Percentiles rank a stretch among this genome's conserved stretches.
phyloP scores from a whole-genome alignment of 1,140 invertebrate species.

The Pachypsylla venusta region DNA sequence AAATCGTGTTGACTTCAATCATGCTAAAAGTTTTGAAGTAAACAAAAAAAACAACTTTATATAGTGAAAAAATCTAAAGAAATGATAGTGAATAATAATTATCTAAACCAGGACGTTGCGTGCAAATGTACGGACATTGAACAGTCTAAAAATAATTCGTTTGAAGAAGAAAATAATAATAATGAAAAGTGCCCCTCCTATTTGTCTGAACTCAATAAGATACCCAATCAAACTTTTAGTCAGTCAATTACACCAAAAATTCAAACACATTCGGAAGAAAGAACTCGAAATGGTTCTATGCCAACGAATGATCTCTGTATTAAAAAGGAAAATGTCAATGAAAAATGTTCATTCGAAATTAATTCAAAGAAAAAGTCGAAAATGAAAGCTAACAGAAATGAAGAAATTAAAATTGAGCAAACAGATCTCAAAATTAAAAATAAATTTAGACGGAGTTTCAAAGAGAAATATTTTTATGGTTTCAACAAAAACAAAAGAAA shows the following conservation, averaged over 20 bases:
- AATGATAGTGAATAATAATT: conserved; percentile 5
- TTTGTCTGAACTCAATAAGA: neutral
- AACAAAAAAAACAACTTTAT: no score
- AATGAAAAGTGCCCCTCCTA: neutral
- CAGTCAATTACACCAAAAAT: neutral
- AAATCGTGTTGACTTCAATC: no score
- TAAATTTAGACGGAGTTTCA: neutral
- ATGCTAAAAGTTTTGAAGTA: no score
- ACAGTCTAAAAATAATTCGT: neutral
- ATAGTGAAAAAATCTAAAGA: neutral
- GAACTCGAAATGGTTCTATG: neutral
- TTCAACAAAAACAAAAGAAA: neutral
- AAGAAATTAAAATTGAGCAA: no score
- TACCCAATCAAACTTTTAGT: neutral
- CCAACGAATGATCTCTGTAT: neutral
- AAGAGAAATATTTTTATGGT: conserved; percentile 2
- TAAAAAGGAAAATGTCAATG: neutral
- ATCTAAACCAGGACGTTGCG: conserved; percentile 2
- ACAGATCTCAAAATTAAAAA: conserved; percentile 6
- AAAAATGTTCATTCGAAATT: no score
- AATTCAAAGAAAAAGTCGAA: neutral
- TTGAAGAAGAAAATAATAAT: neutral
- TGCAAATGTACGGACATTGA: neutral
- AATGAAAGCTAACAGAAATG: neutral
- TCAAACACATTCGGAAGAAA: conserved; percentile 6